Conservation (phyloP, 2,888 invertebrate species). For the Polydesmus complanatus region DNA sequence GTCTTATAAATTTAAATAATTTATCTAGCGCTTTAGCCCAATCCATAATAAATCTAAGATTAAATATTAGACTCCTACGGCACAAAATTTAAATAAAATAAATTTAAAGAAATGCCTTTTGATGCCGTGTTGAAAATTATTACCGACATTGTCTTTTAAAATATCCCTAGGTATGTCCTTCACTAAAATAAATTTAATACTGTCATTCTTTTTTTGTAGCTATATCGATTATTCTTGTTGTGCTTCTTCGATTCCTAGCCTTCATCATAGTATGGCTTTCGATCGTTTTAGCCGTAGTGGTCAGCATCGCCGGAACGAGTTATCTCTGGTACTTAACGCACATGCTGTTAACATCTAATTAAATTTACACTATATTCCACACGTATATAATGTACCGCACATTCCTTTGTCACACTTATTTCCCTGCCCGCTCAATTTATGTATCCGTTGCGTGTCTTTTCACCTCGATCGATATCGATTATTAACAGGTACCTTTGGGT, state of each 20-base stretch:
- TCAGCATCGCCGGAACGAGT: constrained; percentile 40
- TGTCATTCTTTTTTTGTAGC: constrained; percentile 33
- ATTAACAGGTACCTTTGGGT: constrained; percentile 4
- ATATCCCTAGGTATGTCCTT: no score
- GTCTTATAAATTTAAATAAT: no score
- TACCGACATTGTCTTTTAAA: no score
- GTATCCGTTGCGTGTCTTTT: neutral
- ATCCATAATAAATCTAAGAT: no score
- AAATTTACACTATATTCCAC: neutral
- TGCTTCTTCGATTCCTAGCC: constrained; percentile 43
- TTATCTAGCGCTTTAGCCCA: no score
- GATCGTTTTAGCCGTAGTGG: constrained; percentile 39
- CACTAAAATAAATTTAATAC: no score
- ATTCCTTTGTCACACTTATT: no score
- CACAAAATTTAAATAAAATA: no score
- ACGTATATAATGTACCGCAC: no score
- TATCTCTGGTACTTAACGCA: constrained; percentile 44
- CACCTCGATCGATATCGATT: neutral
- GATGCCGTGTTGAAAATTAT: no score
- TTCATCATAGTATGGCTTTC: constrained; percentile 49
- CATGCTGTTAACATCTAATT: neutral
- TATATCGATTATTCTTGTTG: constrained; percentile 41
- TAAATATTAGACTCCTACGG: no score
- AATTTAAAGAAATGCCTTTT: no score
- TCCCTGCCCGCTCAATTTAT: neutral